Conservation (phyloP, 2,113 vertebrate genomes). For the Calidris pugnax region DNA sequence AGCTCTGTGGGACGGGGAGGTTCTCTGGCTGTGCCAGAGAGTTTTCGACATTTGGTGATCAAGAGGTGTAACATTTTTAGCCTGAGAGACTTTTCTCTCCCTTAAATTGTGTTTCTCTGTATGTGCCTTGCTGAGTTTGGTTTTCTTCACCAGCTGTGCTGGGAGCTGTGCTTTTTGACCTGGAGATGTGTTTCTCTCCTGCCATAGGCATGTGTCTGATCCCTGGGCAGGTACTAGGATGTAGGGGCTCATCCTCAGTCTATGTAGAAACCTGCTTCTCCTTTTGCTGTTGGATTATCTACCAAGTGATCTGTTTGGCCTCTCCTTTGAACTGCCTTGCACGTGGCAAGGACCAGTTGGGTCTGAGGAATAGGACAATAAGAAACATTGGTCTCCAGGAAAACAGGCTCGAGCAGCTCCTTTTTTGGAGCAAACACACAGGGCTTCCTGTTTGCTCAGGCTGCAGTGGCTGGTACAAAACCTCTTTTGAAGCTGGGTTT, state of each 20-base stretch:
- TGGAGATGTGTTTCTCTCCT: neutral
- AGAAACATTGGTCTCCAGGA: neutral
- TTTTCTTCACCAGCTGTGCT: neutral
- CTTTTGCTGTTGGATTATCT: neutral
- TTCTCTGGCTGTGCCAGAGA: neutral
- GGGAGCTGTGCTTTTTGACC: neutral
- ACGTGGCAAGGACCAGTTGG: neutral
- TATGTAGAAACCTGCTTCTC: neutral
- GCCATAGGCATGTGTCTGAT: neutral
- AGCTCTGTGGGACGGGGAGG: neutral
- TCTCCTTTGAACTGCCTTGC: neutral
- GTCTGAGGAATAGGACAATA: neutral
- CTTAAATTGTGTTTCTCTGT: constrained; percentile 1
- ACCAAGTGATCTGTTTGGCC: neutral
- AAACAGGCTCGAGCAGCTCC: neutral
- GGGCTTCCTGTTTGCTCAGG: neutral
- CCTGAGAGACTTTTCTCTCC: neutral
- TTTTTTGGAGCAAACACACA: neutral
- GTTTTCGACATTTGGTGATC: neutral
- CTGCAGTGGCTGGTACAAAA: neutral
- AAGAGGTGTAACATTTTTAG: constrained; percentile 17
- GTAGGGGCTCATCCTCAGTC: neutral
- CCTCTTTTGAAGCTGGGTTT: neutral
- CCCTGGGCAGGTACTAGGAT: neutral
- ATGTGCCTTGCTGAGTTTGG: neutral